A percentile compares a stretch with the other conserved stretches of the same genome.
Evolutionary conservation across 1,140 invertebrate species (phyloP).

Genomic region (Ylistrum balloti): DNA sequence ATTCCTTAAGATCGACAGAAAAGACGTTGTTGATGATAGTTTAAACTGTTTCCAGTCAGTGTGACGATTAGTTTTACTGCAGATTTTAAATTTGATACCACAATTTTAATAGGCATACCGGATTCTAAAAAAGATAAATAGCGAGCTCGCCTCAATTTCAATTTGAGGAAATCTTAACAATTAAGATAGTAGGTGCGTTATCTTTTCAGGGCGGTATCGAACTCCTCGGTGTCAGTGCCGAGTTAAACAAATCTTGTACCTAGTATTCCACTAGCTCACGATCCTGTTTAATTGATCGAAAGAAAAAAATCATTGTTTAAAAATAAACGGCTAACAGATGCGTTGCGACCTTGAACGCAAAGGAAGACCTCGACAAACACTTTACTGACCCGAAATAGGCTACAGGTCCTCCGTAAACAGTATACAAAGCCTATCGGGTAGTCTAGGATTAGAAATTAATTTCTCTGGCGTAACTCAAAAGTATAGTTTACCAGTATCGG

Average conservation of each 20-base stretch:
- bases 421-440: neutral
- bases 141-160: neutral
- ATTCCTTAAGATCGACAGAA: neutral
- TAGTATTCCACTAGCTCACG: neutral
- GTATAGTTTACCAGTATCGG: neutral
- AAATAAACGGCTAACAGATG: neutral
- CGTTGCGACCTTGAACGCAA: neutral
- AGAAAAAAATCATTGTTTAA: slow-evolving; percentile 39
- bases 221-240: neutral
- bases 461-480: slow-evolving; percentile 16
- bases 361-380: neutral
- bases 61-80: neutral
- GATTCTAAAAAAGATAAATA: neutral
- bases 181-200: neutral
- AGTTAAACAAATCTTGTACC: neutral
- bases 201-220: neutral
- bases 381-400: neutral
- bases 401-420: neutral
- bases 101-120: neutral
- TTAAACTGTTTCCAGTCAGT: neutral
- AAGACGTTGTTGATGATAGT: neutral
- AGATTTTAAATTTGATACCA: neutral
- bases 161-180: slow-evolving; percentile 35
- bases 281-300: neutral
- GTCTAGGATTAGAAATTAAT: slow-evolving; percentile 5